phyloP scores from a whole-genome alignment of 1,140 invertebrate species.

The Cotesia vestalis region DNA sequence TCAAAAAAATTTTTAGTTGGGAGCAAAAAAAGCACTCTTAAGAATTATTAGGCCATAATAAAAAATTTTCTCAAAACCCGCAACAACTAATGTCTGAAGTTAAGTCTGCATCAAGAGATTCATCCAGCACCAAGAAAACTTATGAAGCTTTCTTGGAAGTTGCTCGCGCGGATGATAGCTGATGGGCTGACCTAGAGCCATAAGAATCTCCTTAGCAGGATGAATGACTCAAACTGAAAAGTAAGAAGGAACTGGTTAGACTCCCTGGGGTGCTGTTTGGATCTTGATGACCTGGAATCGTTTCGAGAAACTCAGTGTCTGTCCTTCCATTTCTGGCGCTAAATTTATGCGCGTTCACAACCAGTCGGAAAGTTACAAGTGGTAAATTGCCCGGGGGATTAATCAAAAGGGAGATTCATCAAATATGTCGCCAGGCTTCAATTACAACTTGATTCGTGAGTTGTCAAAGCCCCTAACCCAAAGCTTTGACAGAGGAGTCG shows the following conservation, averaged over 20 bases:
- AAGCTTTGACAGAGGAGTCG: neutral
- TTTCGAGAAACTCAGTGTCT: neutral
- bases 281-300: conserved; percentile 2
- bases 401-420: conserved; percentile 13
- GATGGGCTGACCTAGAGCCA: conserved; percentile 18
- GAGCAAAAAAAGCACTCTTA: no score
- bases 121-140: conserved; percentile 20
- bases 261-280: conserved; percentile 8
- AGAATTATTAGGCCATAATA: neutral
- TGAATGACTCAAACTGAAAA: neutral
- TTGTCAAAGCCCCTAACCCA: neutral
- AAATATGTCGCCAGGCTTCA: conserved; percentile 6
- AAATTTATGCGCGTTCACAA: conserved; percentile 22
- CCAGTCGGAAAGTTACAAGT: neutral
- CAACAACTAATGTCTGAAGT: conserved; percentile 41
- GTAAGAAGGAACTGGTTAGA: neutral
- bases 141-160: conserved; percentile 32
- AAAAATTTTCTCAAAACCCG: conserved; percentile 48
- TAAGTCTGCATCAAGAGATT: neutral
- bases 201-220: neutral
- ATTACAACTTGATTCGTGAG: conserved; percentile 12
- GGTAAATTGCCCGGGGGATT: conserved; percentile 6
- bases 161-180: conserved; percentile 13
- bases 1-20: no score
- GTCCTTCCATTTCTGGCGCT: neutral